Evolutionary conservation across 2,888 invertebrate genomes (phyloP).

Genomic region (Eristalinus sepulchralis): DNA sequence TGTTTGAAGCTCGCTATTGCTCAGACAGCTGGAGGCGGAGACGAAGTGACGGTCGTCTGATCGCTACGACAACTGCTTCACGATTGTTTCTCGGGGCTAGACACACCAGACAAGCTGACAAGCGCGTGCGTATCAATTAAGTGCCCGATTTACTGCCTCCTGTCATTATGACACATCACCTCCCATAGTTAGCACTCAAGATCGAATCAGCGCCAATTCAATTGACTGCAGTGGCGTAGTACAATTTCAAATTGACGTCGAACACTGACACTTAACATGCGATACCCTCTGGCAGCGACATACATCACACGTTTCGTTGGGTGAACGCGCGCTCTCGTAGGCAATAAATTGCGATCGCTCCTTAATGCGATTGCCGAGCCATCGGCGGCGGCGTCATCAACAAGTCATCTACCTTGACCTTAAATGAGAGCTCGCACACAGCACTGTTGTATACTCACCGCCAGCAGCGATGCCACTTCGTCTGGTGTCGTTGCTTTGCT

Average conservation of each 20-base stretch:
- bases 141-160: neutral
- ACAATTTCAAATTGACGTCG: slow-evolving; percentile 27
- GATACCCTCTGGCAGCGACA: slow-evolving; percentile 35
- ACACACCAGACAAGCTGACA: neutral
- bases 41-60: neutral
- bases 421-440: slow-evolving; percentile 26
- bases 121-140: neutral
- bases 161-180: neutral
- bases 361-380: slow-evolving; percentile 29
- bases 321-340: slow-evolving; percentile 22
- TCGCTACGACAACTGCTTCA: neutral
- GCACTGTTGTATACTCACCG: neutral
- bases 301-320: slow-evolving; percentile 32
- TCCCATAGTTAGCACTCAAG: slow-evolving; percentile 13
- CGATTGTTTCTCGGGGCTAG: neutral
- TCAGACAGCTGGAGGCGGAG: neutral
- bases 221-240: neutral
- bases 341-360: slow-evolving; percentile 41
- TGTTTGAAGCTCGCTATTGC: neutral
- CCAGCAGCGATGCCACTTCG: slow-evolving; percentile 25
- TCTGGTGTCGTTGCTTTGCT: slow-evolving; percentile 7
- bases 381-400: neutral
- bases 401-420: slow-evolving; percentile 58
- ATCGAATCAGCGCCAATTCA: neutral
- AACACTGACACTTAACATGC: slow-evolving; percentile 23